phyloP scores from a whole-genome alignment of 2,888 invertebrate genomes.

The Caenorhabditis imperialis region DNA sequence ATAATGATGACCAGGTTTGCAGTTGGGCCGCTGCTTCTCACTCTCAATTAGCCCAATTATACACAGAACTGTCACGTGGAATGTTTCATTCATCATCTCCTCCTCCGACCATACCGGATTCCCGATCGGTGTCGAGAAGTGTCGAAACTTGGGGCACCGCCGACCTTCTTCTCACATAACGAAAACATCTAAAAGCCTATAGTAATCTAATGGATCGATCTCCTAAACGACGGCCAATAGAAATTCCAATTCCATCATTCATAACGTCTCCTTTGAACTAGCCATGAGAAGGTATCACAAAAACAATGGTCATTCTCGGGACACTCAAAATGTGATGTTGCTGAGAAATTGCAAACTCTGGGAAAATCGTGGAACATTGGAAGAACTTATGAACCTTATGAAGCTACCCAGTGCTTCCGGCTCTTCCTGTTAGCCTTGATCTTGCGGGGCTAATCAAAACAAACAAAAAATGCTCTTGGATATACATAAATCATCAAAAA shows the following conservation, averaged over 20 bases:
- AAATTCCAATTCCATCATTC: slow-evolving; percentile 47
- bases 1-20: slow-evolving; percentile 5
- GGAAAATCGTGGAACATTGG: slow-evolving; percentile 13
- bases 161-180: slow-evolving; percentile 50
- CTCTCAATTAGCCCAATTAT: slow-evolving; percentile 30
- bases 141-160: slow-evolving; percentile 16
- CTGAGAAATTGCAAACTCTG: slow-evolving; percentile 42
- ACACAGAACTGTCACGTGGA: slow-evolving; percentile 31
- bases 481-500: slow-evolving; percentile 35
- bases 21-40: slow-evolving; percentile 11
- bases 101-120: slow-evolving; percentile 35
- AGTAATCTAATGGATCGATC: slow-evolving; percentile 49
- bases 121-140: slow-evolving; percentile 41
- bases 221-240: slow-evolving; percentile 41
- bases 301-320: slow-evolving; percentile 41
- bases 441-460: slow-evolving; percentile 43
- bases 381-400: neutral
- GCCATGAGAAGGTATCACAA: slow-evolving; percentile 48
- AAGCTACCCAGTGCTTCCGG: no score
- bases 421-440: slow-evolving; percentile 35
- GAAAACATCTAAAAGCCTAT: slow-evolving; percentile 48
- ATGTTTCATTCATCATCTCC: slow-evolving; percentile 30
- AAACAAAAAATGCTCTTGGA: slow-evolving; percentile 40
- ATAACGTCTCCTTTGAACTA: slow-evolving; percentile 51
- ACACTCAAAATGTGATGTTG: slow-evolving; percentile 25